Conservation (phyloP, 2,888 invertebrate species). For the Calliopum simillimum region DNA sequence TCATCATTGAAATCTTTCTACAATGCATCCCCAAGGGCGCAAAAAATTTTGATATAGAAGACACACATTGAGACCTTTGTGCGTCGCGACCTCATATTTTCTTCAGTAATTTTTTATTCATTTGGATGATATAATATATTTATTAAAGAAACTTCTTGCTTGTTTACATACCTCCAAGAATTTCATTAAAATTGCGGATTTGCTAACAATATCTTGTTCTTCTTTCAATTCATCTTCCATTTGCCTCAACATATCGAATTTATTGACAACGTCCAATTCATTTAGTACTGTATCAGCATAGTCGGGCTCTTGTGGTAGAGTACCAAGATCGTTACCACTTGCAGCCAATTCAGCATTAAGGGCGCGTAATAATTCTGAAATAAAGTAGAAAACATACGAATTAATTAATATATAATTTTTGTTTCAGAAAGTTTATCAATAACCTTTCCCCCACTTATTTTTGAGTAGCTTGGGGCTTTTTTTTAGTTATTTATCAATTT, state of each 20-base stretch:
- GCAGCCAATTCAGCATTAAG: constrained; percentile 57
- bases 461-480: no score
- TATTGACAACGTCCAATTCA: constrained; percentile 60
- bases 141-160: background rate
- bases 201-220: constrained; percentile 65
- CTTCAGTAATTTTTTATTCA: constrained; percentile 1
- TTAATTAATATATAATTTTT: no score
- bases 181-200: constrained; percentile 65
- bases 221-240: constrained; percentile 62
- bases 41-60: no score
- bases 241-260: constrained; percentile 60
- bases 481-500: no score
- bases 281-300: constrained; percentile 59
- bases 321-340: constrained; percentile 47
- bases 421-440: no score
- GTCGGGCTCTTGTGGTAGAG: constrained; percentile 54
- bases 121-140: background rate
- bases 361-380: constrained; percentile 58
- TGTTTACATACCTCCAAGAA: constrained; percentile 60
- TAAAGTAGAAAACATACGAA: background rate
- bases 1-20: no score
- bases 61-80: no score
- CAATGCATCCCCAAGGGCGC: no score
- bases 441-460: no score
- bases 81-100: no score